A percentile compares a stretch with the other conserved stretches of the same genome.
phyloP scores from a whole-genome alignment of 1,140 invertebrate species.

The Aphaenogaster floridana region DNA sequence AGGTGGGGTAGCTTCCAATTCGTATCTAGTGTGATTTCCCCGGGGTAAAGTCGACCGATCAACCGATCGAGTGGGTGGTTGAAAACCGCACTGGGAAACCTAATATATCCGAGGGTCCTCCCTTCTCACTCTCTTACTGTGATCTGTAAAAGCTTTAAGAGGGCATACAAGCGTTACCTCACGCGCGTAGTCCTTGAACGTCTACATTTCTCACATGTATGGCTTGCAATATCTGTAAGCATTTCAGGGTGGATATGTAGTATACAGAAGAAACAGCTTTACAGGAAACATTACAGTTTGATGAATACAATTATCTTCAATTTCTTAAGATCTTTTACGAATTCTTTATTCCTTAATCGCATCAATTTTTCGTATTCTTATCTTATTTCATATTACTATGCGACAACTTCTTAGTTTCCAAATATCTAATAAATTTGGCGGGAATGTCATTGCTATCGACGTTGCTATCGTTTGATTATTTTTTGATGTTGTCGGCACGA shows the following conservation, averaged over 20 bases:
- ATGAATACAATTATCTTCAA: background rate
- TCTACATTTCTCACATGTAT: slow-evolving; percentile 58
- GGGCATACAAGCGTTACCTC: slow-evolving; percentile 47
- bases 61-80: slow-evolving; percentile 86
- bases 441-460: background rate
- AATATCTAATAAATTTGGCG: background rate
- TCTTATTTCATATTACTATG: background rate
- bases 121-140: slow-evolving; percentile 76
- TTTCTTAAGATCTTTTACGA: background rate
- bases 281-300: background rate
- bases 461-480: slow-evolving; percentile 60
- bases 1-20: slow-evolving; percentile 77
- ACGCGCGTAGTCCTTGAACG: slow-evolving; percentile 4
- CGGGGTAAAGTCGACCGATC: slow-evolving; percentile 85
- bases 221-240: slow-evolving; percentile 6
- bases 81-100: slow-evolving; percentile 86
- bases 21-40: slow-evolving; percentile 87
- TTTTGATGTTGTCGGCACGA: slow-evolving; percentile 21
- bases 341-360: background rate
- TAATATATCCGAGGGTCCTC: slow-evolving; percentile 84
- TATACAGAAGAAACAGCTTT: background rate
- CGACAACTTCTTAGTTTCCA: background rate
- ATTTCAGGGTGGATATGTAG: background rate
- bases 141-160: slow-evolving; percentile 75
- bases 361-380: background rate